Evolutionary conservation across 2,888 invertebrate species (phyloP).

Genomic region (Cybosia mesomella): DNA sequence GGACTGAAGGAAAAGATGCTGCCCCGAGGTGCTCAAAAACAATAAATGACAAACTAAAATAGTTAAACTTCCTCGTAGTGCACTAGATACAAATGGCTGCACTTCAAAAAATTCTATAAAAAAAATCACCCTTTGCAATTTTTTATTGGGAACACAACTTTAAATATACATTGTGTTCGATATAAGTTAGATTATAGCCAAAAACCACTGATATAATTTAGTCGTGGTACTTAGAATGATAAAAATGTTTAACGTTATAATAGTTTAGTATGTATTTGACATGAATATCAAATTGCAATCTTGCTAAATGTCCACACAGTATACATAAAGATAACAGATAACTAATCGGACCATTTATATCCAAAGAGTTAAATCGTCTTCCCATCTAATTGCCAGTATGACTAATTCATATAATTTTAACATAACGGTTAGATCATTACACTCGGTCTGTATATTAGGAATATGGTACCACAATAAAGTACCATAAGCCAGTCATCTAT

Average conservation of each 20-base stretch:
- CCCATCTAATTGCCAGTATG: background rate
- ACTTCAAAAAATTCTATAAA: too few species aligned
- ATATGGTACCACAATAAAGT: background rate
- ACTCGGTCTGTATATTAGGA: background rate
- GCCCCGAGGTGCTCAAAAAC: background rate
- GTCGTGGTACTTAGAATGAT: background rate
- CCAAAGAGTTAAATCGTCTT: background rate
- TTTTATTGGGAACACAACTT: too few species aligned
- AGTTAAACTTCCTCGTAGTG: background rate
- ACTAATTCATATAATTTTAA: slow-evolving; percentile 1
- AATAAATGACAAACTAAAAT: background rate
- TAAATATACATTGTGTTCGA: background rate
- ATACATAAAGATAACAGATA: background rate
- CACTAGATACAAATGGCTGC: too few species aligned
- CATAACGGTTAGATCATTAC: background rate
- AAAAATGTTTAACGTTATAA: background rate
- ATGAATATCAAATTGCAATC: background rate
- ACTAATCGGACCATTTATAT: background rate
- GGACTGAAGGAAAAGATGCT: slow-evolving; percentile 6
- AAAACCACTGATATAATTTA: too few species aligned
- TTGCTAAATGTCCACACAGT: background rate
- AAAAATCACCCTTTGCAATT: too few species aligned
- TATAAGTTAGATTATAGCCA: background rate
- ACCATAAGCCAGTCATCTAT: background rate
- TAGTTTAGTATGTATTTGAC: background rate